These are phyloP conservation scores for Gymnorhina tibicen DNA, from an alignment of 2,113 vertebrate species.

Conservation along the genomic window DNA sequence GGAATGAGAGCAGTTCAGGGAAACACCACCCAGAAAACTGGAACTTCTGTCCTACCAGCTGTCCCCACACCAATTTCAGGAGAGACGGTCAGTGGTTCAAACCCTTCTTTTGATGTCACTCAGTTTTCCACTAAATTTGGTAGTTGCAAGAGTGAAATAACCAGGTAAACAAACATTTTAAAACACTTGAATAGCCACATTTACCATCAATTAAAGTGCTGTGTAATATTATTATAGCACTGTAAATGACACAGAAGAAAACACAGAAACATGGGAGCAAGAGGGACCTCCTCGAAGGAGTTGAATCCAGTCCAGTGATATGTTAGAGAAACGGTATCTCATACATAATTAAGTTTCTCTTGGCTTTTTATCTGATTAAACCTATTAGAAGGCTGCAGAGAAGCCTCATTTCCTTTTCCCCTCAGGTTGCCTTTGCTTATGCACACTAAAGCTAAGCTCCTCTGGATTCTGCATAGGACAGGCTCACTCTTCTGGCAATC, in stretches of 20 bases:
- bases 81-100: background rate
- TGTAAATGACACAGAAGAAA: accelerated
- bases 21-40: background rate
- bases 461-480: accelerated
- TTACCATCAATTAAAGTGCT: background rate
- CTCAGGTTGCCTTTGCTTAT: background rate
- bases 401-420: background rate
- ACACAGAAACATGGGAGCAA: background rate
- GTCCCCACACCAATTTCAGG: background rate
- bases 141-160: background rate
- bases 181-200: background rate
- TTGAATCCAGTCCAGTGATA: background rate
- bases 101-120: background rate
- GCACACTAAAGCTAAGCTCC: background rate
- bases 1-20: background rate
- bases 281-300: background rate
- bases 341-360: background rate
- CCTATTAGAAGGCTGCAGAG: background rate
- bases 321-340: background rate
- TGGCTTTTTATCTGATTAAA: background rate
- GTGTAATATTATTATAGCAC: background rate
- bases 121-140: background rate
- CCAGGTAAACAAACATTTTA: background rate
- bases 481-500: background rate
- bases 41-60: background rate